Base-by-base conservation (phyloP, 2,113 vertebrate genomes). In the Catharus bicknelli region DNA sequence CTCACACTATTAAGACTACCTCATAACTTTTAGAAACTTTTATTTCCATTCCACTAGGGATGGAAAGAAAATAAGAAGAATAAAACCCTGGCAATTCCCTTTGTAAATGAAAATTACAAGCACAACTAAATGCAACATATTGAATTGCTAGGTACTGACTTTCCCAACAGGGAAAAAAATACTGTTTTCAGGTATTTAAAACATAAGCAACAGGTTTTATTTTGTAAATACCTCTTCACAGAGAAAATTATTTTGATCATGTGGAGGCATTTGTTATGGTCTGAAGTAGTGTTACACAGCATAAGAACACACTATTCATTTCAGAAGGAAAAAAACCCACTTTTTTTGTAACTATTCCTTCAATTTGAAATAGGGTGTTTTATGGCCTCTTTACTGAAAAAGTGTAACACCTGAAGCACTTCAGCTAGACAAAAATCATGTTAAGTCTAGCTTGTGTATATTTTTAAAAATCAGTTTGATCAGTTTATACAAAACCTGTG, bases 391-490 rank as follows among this genome's bases (percentile, higher is more conserved):
- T 76, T 63, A 67, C 10, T 45, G 19, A 36, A 32, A 55, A 32
- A 8, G 3, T 16, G 2, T 9, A 58, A 90, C 26, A 67, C 13
- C 11, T 42, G 15, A 90, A 78, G 15, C 30, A 47, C 38, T 61
- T 67, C 4, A 74, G 29, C 16, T 54, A 47, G 29, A 57, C 22
- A 72, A 93, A 93, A 79, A 73, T 72, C 30, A 19, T 8, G 47
- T 12, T 20, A 38, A n/a, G 2, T 19, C 25, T 51, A 66, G 3
- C 5, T 54, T 13, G 8, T 1, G 0, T 16, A n/a, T 11, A 5
- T 34, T 94, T 85, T 13, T 16, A 85, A 90, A 88, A 88, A 69
- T 26, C 14, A 42, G 30, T 32, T 6, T 50, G 42, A 83, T 53
- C 14, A 42, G 29, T 73, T 66, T 69, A 45, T 34, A 73, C 12